Evolutionary conservation across 2,113 vertebrate genomes (phyloP).

Genomic region (Piaya cayana): DNA sequence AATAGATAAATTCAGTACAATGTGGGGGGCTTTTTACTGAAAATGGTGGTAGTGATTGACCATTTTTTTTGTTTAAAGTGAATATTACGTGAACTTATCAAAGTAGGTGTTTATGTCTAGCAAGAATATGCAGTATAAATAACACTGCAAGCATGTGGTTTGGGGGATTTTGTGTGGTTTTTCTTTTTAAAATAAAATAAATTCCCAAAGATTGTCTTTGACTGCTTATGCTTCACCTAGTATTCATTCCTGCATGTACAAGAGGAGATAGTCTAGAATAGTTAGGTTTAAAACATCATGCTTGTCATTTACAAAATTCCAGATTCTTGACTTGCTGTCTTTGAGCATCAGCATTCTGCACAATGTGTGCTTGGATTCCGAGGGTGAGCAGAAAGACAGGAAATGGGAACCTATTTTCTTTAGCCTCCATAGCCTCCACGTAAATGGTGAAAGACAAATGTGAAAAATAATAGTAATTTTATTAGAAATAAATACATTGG

Average conservation of each 20-base stretch:
- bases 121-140: not conserved
- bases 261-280: not conserved
- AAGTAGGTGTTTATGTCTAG: not conserved
- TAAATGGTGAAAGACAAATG: not conserved
- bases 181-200: not conserved
- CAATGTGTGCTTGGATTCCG: not conserved
- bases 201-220: not conserved
- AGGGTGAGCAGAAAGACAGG: not conserved
- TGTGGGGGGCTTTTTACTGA: not conserved
- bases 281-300: not conserved
- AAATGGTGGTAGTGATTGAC: not conserved
- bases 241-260: not conserved
- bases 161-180: not conserved
- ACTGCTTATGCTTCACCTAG: not conserved
- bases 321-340: not conserved
- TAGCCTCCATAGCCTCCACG: not conserved
- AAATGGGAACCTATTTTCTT: not conserved
- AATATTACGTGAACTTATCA: not conserved
- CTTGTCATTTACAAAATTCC: not conserved
- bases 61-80: not conserved
- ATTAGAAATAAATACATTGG: not conserved
- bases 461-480: not conserved
- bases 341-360: not conserved
- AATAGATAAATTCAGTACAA: not conserved
- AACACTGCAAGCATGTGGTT: not conserved